A percentile compares a stretch with the other conserved stretches of the same genome.
phyloP scores from a whole-genome alignment of 2,797 vertebrate genomes.

The Siniperca scherzeri region DNA sequence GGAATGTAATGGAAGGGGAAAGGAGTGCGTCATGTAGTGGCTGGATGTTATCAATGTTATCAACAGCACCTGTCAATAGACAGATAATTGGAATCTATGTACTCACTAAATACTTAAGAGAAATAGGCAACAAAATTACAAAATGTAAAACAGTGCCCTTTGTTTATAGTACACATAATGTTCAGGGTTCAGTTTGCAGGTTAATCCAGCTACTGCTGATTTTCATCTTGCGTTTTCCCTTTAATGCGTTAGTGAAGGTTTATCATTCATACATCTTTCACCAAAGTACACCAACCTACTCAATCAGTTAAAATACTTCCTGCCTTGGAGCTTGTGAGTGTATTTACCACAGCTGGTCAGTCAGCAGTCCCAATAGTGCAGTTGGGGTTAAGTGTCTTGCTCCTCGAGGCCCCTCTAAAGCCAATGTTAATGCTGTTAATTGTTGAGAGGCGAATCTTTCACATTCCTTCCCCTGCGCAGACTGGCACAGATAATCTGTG shows the following conservation, averaged over 20 bases:
- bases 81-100: neutral
- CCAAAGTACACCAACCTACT: neutral
- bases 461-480: neutral
- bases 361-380: constrained; percentile 29
- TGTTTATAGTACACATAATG: neutral
- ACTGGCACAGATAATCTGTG: neutral
- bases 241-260: neutral
- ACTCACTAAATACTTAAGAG: too few relatives aligned
- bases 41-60: too few relatives aligned
- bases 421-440: constrained; percentile 41
- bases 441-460: constrained; percentile 13
- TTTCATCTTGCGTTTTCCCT: neutral
- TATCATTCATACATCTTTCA: neutral
- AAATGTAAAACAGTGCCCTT: neutral
- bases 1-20: too few relatives aligned
- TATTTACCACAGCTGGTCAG: constrained; percentile 37
- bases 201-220: neutral
- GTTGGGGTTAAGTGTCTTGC: constrained; percentile 44
- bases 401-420: constrained; percentile 35
- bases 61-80: too few relatives aligned
- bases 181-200: neutral
- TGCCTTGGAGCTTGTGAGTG: constrained; percentile 14
- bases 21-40: too few relatives aligned
- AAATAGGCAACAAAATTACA: neutral
- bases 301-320: constrained; percentile 16